Evolutionary conservation across 2,888 invertebrate species (phyloP).

Genomic region (Hypsopygia costalis): DNA sequence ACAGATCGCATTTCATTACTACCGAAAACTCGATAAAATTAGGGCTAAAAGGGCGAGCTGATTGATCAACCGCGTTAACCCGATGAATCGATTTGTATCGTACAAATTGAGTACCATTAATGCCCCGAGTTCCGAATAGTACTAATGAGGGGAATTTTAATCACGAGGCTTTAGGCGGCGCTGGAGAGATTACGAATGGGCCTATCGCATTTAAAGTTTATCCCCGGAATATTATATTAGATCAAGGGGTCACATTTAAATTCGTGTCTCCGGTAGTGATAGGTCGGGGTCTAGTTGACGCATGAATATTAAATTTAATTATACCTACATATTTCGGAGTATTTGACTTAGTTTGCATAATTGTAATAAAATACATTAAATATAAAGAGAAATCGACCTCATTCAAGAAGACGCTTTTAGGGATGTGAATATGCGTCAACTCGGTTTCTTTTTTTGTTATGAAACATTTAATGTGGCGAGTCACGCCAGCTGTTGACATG

Average conservation of each 20-base stretch:
- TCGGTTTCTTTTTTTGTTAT: too few species aligned
- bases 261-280: conserved; percentile 43
- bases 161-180: conserved; percentile 26
- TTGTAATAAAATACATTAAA: conserved; percentile 13
- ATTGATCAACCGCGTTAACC: conserved; percentile 13
- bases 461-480: too few species aligned
- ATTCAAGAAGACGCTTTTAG: too few species aligned
- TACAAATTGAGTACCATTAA: conserved; percentile 25
- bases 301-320: conserved; percentile 56
- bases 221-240: conserved; percentile 51
- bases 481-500: too few species aligned
- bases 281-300: conserved; percentile 37
- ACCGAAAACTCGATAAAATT: conserved; percentile 4
- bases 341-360: conserved; percentile 23
- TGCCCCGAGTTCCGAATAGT: conserved; percentile 24
- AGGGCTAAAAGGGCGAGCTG: conserved; percentile 9
- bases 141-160: conserved; percentile 45
- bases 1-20: background rate
- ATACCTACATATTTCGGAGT: conserved; percentile 14
- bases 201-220: conserved; percentile 43
- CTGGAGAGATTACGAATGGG: conserved; percentile 19
- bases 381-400: too few species aligned
- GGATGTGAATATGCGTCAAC: too few species aligned
- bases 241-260: conserved; percentile 54
- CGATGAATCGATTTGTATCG: conserved; percentile 17